A percentile compares a stretch with the other conserved stretches of the same genome.
phyloP scores from a whole-genome alignment of 2,888 invertebrate species.

The Chrysomela aeneicollis region DNA sequence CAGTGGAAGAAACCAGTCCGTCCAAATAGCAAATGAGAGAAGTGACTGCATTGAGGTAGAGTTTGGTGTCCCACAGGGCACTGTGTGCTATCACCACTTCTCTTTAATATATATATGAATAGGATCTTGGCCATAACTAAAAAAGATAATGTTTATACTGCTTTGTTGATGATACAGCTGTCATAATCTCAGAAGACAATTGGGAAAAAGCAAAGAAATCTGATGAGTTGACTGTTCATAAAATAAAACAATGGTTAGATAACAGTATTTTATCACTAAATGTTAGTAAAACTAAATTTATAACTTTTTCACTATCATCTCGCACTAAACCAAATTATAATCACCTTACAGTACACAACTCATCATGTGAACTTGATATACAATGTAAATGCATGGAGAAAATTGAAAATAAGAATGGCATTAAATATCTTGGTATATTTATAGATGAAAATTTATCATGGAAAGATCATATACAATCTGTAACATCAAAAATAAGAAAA shows the following conservation, averaged over 20 bases:
- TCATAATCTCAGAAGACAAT: background rate
- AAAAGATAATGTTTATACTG: background rate
- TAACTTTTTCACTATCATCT: background rate
- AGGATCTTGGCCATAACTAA: background rate
- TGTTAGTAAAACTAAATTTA: background rate
- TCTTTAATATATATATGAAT: background rate
- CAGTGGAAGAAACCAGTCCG: background rate
- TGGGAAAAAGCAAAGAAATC: too few relatives aligned
- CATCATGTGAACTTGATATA: background rate
- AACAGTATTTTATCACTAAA: background rate
- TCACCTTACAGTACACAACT: background rate
- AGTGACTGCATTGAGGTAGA: background rate
- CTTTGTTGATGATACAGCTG: background rate
- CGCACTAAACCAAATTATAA: background rate
- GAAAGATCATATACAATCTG: background rate
- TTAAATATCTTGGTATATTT: background rate
- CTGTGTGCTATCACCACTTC: background rate
- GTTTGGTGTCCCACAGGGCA: background rate
- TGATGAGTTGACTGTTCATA: too few relatives aligned
- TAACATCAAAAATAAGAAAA: background rate
- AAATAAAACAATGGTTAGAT: background rate
- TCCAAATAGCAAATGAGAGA: background rate
- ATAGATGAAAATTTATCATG: background rate
- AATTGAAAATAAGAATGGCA: background rate
- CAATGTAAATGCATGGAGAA: background rate